Base-by-base conservation (phyloP, 2,888 invertebrate genomes). In the Dendrolimus pini region DNA sequence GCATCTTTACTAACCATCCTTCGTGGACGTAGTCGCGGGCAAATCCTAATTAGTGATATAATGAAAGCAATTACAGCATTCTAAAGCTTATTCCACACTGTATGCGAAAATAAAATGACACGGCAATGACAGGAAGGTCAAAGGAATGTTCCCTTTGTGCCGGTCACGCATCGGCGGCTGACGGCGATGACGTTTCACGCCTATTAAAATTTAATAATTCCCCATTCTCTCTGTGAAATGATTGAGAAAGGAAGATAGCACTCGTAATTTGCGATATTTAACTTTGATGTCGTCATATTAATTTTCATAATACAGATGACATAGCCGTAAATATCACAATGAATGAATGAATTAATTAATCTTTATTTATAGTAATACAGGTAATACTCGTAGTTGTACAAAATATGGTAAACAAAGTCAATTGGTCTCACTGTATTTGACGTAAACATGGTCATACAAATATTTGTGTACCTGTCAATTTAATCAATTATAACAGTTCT, bases 141-240 rank as follows among this genome's bases (percentile, higher is more conserved):
- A 83, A 83, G 82, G 77, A 77, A 72, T 66, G 64, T 70, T 78
- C 76, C 62, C 82, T 84, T 84, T 83, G 84, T 77, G 65, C 60
- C 56, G 72, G 74, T 75, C 80, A 82, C 80, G 80, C 77, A 68
- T 69, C 72, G 65, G 61, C 64, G 67, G 65, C 65, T 69, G 69
- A 64, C 59, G 61, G 60, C 68, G 67, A 47, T 71, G 70, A 68
- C 68, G 69, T 69, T 64, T 69, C 56, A 64, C 66, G 69, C 71
- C 74, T 78, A 72, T 81, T 79, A 75, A 76, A 80, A 73, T 78
- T 78, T 79, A 78, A 82, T 81, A 76, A 78, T 75, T 73, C 61
- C 61, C 63, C 62, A 72, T 78, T 77, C 75, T 78, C 75, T 78
- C 67, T 75, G 70, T 65, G 69, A 77, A 79, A 80, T 75, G 70